Evolutionary conservation across 35 echinoderm and acorn worm genomes (phyloP), one percentile per base, ranked within the genome.

Genomic region (Heliocidaris tuberculata): DNA sequence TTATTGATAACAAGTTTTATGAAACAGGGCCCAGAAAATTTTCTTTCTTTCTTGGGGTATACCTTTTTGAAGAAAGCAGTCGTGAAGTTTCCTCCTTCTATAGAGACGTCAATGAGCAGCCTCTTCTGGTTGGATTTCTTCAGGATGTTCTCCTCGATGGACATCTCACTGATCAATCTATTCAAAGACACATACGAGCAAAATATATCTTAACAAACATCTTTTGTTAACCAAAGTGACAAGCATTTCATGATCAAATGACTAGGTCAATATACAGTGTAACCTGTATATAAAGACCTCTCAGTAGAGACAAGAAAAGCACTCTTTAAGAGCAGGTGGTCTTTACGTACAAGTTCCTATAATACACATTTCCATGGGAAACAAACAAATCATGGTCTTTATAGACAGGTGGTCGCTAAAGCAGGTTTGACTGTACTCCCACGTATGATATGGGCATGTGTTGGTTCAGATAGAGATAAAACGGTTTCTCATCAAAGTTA

Each of bases 1-100:
- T n/a, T n/a, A n/a, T n/a, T n/a, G n/a, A n/a, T n/a, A n/a, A n/a
- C n/a, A n/a, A n/a, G n/a, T n/a, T n/a, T n/a, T n/a, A n/a, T n/a
- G n/a, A n/a, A n/a, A n/a, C n/a, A n/a, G n/a, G n/a, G n/a, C n/a
- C n/a, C n/a, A n/a, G n/a, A 52, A 52, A 10, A 52, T 12, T 52
- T 6, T 52, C 13, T 52, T 56, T 56, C 52, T 56, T 56, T 56
- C 52, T 56, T 56, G 21, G 65, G 2, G 24, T 30, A 92, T 94
- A 99, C 98, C 92, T 96, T 96, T 95, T 96, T 96, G 95, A 99
- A 99, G 86, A 97, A 99, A 12, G 98, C 98, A 13, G 98, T 99
- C 52, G 98, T 99, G 94, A 99, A 99, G 98, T 99, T 99, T 13
- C 98, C 98, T 86, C 98, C 98, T 86, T 99, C 98, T 48, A 99